phyloP scores from a whole-genome alignment of 2,797 vertebrate species.

The Pristis pectinata region DNA sequence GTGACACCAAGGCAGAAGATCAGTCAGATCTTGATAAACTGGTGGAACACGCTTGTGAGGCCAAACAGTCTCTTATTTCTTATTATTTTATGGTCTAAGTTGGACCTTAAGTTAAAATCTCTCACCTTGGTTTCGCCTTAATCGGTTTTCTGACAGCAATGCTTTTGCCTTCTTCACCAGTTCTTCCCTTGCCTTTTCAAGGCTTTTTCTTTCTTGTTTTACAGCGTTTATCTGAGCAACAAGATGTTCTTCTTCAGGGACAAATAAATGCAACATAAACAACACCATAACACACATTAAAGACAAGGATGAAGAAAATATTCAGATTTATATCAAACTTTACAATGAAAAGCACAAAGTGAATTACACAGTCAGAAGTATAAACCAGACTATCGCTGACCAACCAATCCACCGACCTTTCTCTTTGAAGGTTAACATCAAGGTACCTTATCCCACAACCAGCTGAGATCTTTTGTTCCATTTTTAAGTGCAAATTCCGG shows the following conservation, averaged over 20 bases:
- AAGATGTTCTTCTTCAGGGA: slow-evolving; percentile 50
- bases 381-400: background rate
- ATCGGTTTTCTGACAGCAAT: slow-evolving; percentile 69
- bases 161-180: slow-evolving; percentile 71
- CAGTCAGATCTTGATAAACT: no score
- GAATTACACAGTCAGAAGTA: background rate
- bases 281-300: background rate
- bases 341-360: background rate
- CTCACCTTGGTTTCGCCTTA: slow-evolving; percentile 70
- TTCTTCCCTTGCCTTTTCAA: slow-evolving; percentile 75
- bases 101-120: background rate
- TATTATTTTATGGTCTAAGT: no score
- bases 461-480: background rate
- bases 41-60: no score
- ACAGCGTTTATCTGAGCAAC: slow-evolving; percentile 65
- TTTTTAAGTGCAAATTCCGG: background rate
- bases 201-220: slow-evolving; percentile 66
- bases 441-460: no score
- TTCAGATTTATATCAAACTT: background rate
- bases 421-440: no score
- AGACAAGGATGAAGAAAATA: background rate
- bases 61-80: no score
- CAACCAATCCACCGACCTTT: no score
- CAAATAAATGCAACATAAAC: no score
- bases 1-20: no score